Conservation (phyloP, 2,888 invertebrate genomes). For the Ochropleura leucogaster region DNA sequence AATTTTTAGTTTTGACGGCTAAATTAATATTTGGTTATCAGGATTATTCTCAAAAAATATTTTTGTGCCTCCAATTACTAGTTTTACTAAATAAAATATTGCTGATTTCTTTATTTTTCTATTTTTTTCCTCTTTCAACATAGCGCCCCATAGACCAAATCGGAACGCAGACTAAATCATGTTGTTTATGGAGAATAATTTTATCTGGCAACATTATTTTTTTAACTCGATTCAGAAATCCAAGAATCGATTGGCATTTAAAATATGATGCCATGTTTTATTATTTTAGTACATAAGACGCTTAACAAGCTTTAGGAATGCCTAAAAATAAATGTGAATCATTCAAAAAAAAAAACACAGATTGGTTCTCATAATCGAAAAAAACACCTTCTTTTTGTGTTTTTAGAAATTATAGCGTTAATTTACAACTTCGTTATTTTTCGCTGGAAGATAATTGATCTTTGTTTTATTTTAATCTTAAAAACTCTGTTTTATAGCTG, state of each 20-base stretch:
- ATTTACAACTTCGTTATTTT: background rate
- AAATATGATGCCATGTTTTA: too few relatives aligned
- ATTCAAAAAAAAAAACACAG: fast-evolving
- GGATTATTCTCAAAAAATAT: background rate
- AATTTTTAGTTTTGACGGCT: background rate
- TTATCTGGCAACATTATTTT: constrained; percentile 49
- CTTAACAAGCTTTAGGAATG: fast-evolving
- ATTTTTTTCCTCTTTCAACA: constrained; percentile 51
- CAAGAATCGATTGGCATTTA: constrained; percentile 6
- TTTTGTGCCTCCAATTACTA: background rate
- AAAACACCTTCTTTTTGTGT: background rate
- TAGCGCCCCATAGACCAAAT: constrained; percentile 32
- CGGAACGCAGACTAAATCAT: constrained; percentile 24
- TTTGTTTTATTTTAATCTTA: fast-evolving
- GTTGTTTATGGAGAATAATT: constrained; percentile 39
- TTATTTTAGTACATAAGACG: fast-evolving
- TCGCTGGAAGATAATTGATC: fast-evolving
- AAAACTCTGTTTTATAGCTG: too few relatives aligned
- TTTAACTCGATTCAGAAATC: constrained; percentile 2
- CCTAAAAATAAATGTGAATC: background rate
- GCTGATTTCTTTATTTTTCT: background rate
- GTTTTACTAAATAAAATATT: background rate
- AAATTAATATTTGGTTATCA: background rate
- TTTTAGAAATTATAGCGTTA: background rate
- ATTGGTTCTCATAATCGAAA: background rate